Evolutionary conservation across 2,113 vertebrate genomes (phyloP), one percentile per base, ranked within the genome.

Genomic region (Centropus bengalensis): DNA sequence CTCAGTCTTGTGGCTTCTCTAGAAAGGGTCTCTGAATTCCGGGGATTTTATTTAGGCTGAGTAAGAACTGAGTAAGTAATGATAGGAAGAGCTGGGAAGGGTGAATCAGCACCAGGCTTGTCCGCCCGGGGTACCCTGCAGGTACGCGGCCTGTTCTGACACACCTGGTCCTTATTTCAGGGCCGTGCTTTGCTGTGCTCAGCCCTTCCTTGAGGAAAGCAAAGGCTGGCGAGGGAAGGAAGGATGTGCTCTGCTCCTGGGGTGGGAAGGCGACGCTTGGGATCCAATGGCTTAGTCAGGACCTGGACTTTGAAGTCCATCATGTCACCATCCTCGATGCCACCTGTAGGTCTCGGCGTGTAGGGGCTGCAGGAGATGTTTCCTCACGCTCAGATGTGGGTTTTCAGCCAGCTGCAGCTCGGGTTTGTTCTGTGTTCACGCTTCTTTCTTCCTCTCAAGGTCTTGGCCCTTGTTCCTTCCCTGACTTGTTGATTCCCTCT

Each of bases 401-500:
- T 56, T 92, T 92, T 83, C 27, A 90, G 77, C 80, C 73, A 91
- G 77, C 63, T 62, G 66, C 70, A 79, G 42, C 71, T 86, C 3
- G 42, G 56, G 60, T 40, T 94, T 59, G 16, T 80, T 94, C 93
- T 66, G 18, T 26, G 63, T 74, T 95, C 47, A 2, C 87, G 79
- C 77, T 89, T 82, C 92, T 96, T 91, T 92, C 45, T 79, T 86
- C 49, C 56, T 93, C 88, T 90, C 86, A 85, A 92, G 96, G 93
- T 95, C 95, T 79, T 92, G 87, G 88, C 95, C 91, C 91, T 83
- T 85, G 85, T 96, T 91, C 73, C 58, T 96, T 96, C 92, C 30
- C 83, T 89, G 88, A 95, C 95, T 97, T 96, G 96, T 96, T 97
- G 96, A 91, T 95, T 96, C 93, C 67, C 89, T 95, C 80, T 93